phyloP scores from a whole-genome alignment of 2,113 vertebrate species.

The Neogobius melanostomus region DNA sequence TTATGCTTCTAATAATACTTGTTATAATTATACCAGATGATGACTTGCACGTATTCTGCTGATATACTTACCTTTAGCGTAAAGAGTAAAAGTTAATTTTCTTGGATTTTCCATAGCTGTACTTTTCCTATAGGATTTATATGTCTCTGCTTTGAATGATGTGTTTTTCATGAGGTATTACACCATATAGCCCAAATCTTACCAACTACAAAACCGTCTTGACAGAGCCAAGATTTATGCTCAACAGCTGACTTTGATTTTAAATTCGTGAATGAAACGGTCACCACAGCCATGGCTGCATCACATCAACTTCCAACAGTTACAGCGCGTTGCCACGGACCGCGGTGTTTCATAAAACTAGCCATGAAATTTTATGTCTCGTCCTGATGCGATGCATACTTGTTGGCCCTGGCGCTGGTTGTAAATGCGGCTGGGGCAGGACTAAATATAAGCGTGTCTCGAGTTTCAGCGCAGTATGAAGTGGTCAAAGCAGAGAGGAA shows the following conservation, averaged over 20 bases:
- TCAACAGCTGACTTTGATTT: slow-evolving; percentile 57
- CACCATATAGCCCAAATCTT: neutral
- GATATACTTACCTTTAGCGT: neutral
- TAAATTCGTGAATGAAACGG: slow-evolving; percentile 29
- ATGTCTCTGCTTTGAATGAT: neutral
- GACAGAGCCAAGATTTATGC: slow-evolving; percentile 49
- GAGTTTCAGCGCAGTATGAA: slow-evolving; percentile 61
- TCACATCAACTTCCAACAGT: slow-evolving; percentile 27
- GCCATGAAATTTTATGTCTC: slow-evolving; percentile 28
- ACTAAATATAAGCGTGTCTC: slow-evolving; percentile 68
- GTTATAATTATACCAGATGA: neutral
- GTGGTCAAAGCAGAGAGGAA: slow-evolving; percentile 45
- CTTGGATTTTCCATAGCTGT: neutral
- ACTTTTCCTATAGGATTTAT: neutral
- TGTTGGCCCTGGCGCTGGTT: slow-evolving; percentile 25
- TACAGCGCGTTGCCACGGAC: slow-evolving; percentile 35
- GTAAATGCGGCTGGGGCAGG: slow-evolving; percentile 41
- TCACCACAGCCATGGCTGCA: slow-evolving; percentile 13
- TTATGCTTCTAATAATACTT: no score
- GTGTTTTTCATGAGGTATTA: slow-evolving; percentile 3
- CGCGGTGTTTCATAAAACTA: slow-evolving; percentile 29
- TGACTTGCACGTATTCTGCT: neutral
- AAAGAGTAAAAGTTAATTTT: neutral
- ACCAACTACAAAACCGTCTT: neutral
- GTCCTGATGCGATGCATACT: slow-evolving; percentile 37